Base-by-base conservation (phyloP, 1,140 invertebrate genomes). In the Notospermus geniculatus region DNA sequence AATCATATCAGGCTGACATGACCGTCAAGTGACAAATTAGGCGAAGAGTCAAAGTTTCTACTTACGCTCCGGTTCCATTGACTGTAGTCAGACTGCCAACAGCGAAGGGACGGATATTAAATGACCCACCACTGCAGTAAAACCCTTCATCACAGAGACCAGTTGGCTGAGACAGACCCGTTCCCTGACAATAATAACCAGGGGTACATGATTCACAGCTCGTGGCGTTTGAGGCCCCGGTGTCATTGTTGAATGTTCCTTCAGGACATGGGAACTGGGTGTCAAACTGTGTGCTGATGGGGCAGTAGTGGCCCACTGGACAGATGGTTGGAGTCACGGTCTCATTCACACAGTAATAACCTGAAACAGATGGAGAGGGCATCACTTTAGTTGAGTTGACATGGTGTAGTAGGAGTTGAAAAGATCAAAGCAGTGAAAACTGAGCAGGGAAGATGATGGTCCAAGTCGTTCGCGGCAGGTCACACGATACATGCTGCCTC, bases 71-170 rank as follows among this genome's bases (percentile, higher is more conserved):
- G 25, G 67, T 69, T 56, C 73, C 73, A 58, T 65, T 71, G 39
- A 59, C 50, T 23, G 58, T 68, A 1, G 55, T 60, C 9, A 76
- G 71, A 28, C 62, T 56, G 19, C 77, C 77, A n/a, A 66, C 64
- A 59, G 75, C 73, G 60, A 70, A 77, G 1, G 77, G 77, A 41
- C 71, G 56, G 29, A 55, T 61, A 32, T 70, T 69, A 60, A 58
- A 69, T 22, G 73, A 68, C 9, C 67, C 68, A 1, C 75, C 77
- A 32, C 66, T 68, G 70, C 77, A 79, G 67, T 67, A 79, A 64
- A 78, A 78, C 50, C 74, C 75, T 27, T 63, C 64, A 28, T 75
- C 72, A 70, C 77, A 79, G 2, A 67, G 59, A 2, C 77, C 77
- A 59, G 62, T 63, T 4, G 77, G 74, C 2, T 68, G 53, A 11